A percentile compares a stretch with the other conserved stretches of the same genome.
Conservation (phyloP, 2,888 invertebrate genomes). For the Hypolimnas misippus region DNA sequence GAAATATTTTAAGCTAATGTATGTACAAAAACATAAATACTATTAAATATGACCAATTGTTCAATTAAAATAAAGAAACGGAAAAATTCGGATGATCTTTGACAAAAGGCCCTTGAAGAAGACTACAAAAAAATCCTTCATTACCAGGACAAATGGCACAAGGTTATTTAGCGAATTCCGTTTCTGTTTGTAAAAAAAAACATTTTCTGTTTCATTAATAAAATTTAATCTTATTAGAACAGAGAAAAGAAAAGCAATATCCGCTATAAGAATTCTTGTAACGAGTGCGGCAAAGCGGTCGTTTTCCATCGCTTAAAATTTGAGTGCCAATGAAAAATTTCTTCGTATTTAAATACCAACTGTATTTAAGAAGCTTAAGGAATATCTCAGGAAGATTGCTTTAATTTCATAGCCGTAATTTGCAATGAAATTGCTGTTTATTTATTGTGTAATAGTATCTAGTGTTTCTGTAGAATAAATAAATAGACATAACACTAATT, state of each 20-base stretch:
- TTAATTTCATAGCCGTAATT: not conserved
- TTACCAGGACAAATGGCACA: constrained; percentile 68
- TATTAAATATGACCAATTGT: too few species aligned
- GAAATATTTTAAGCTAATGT: too few species aligned
- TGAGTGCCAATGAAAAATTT: constrained; percentile 52
- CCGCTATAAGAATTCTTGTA: constrained; percentile 63
- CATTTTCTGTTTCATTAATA: constrained; percentile 80
- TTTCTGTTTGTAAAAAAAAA: constrained; percentile 67
- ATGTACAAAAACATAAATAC: too few species aligned
- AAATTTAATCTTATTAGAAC: constrained; percentile 75
- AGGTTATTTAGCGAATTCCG: constrained; percentile 69
- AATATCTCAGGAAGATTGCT: constrained; percentile 4
- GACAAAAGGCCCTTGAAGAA: constrained; percentile 18
- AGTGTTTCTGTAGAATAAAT: too few species aligned
- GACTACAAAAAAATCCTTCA: constrained; percentile 54
- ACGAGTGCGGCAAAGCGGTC: constrained; percentile 59
- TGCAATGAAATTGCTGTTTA: not conserved
- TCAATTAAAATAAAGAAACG: not conserved
- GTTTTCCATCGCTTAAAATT: constrained; percentile 54
- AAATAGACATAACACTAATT: too few species aligned
- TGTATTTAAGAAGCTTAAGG: constrained; percentile 18
- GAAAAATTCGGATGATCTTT: not conserved
- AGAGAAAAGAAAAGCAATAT: constrained; percentile 62
- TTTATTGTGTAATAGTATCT: too few species aligned
- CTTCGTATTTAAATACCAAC: constrained; percentile 42